Evolutionary conservation across 2,113 vertebrate genomes (phyloP).

Genomic region (Dipodomys ordii): DNA sequence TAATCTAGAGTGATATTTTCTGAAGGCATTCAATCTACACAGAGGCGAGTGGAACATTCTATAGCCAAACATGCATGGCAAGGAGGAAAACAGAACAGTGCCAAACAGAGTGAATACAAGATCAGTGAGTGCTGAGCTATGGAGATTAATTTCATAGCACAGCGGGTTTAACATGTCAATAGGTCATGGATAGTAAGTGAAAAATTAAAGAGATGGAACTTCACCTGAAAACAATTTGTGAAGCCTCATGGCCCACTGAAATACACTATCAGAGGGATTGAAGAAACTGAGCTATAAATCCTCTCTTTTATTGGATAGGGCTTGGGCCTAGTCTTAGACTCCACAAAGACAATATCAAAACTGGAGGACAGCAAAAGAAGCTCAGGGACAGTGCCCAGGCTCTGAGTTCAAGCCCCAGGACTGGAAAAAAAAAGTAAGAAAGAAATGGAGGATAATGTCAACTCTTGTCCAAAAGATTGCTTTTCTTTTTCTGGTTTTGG

Average conservation of each 20-base stretch:
- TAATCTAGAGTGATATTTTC: neutral
- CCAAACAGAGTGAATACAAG: neutral
- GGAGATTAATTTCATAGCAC: neutral
- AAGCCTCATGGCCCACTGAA: neutral
- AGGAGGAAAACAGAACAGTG: neutral
- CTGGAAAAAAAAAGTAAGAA: no score
- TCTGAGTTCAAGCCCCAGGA: no score
- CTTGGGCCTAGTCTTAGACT: neutral
- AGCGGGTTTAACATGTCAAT: neutral
- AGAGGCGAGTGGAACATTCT: neutral
- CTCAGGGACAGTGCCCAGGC: no score
- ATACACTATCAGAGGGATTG: neutral
- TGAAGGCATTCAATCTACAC: neutral
- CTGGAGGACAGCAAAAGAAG: neutral
- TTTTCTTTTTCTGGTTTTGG: no score
- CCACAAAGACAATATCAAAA: slow-evolving; percentile 14
- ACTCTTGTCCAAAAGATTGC: slow-evolving; percentile 1
- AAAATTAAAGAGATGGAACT: neutral
- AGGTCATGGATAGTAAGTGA: neutral
- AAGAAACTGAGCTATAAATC: slow-evolving; percentile 7
- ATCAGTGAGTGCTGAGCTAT: neutral
- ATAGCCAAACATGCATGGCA: neutral
- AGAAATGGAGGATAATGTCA: slow-evolving; percentile 1
- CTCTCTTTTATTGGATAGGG: neutral
- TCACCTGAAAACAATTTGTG: neutral